phyloP scores from a whole-genome alignment of 2,888 invertebrate species.

The Cremastinae sp. region DNA sequence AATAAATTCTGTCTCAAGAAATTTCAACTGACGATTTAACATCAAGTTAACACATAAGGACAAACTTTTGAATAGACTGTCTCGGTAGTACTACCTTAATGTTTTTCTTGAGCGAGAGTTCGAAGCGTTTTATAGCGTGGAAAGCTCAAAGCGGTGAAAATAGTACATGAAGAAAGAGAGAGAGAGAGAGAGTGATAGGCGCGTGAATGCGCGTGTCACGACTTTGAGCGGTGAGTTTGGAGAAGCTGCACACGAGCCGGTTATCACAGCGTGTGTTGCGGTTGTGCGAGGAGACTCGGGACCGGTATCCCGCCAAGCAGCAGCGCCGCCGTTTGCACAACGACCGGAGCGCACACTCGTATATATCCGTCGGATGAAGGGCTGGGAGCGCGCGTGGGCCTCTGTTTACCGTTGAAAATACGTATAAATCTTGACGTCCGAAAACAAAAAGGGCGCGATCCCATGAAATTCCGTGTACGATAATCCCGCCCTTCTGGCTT shows the following conservation, averaged over 20 bases:
- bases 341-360: slow-evolving; percentile 8
- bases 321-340: slow-evolving; percentile 41
- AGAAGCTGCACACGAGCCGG: slow-evolving; percentile 52
- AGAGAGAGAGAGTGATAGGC: no score
- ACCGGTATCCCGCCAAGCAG: slow-evolving; percentile 52
- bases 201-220: slow-evolving; percentile 20
- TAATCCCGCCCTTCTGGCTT: slow-evolving; percentile 1
- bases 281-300: slow-evolving; percentile 42
- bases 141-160: no score
- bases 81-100: no score
- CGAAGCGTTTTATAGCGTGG: no score
- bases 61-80: no score
- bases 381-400: neutral
- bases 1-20: no score
- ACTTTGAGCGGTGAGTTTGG: slow-evolving; percentile 39
- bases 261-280: slow-evolving; percentile 58
- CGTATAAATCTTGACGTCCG: neutral
- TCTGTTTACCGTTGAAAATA: slow-evolving; percentile 1
- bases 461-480: neutral
- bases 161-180: no score
- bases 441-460: slow-evolving; percentile 10
- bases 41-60: no score
- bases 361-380: slow-evolving; percentile 9
- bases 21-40: no score
- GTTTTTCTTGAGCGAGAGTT: no score